Conservation (phyloP, 2,797 vertebrate species). For the Leucoraja ocellata region DNA sequence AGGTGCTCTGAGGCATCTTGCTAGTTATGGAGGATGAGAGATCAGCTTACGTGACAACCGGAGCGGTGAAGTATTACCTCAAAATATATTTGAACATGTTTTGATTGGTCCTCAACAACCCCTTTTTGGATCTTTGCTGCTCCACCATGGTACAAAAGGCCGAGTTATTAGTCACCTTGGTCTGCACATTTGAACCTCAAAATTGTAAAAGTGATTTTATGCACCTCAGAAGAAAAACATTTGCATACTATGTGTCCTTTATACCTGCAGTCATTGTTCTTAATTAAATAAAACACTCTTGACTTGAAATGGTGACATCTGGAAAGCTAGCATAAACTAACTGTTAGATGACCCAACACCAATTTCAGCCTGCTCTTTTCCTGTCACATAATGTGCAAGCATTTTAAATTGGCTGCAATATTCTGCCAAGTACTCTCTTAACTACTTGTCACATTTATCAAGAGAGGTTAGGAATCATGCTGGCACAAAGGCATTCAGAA, state of each 20-base stretch:
- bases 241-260: too few relatives aligned
- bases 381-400: background rate
- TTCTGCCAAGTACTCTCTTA: background rate
- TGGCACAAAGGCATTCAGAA: background rate
- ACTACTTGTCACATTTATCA: background rate
- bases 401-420: background rate
- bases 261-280: background rate
- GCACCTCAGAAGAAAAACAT: background rate
- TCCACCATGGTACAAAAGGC: background rate
- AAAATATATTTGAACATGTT: background rate
- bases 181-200: background rate
- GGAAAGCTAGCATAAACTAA: too few relatives aligned
- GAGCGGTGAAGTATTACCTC: background rate
- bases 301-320: background rate
- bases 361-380: background rate
- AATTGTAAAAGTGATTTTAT: background rate
- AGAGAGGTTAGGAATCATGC: background rate
- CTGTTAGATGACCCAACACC: background rate
- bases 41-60: background rate
- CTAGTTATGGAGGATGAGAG: background rate
- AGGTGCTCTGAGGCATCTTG: background rate
- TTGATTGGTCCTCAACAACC: background rate
- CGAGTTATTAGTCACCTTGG: background rate
- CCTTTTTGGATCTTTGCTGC: background rate
- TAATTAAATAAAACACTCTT: background rate